Conservation (phyloP, 2,888 invertebrate species). For the Aspidiotus destructor region DNA sequence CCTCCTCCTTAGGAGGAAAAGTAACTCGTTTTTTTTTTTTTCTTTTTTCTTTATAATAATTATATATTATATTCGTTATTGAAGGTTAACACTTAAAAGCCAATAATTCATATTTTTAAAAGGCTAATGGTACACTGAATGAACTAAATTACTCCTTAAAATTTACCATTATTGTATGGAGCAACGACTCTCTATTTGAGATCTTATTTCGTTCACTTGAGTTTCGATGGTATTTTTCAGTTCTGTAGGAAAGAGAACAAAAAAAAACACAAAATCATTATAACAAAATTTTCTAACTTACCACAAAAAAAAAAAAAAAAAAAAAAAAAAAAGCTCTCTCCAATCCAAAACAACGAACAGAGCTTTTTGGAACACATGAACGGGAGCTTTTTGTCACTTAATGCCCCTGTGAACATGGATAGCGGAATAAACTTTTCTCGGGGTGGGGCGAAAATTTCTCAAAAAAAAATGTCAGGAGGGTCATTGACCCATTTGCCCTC, state of each 20-base stretch:
- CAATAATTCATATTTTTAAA: slow-evolving; percentile 19
- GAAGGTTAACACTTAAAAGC: slow-evolving; percentile 19
- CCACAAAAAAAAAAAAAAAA: no score
- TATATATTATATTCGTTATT: neutral
- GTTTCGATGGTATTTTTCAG: slow-evolving; percentile 94
- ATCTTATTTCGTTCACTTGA: slow-evolving; percentile 92
- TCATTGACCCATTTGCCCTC: no score
- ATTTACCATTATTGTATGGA: slow-evolving; percentile 70
- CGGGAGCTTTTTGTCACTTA: no score
- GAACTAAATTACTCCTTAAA: slow-evolving; percentile 24
- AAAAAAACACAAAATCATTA: slow-evolving; percentile 28
- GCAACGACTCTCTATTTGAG: slow-evolving; percentile 93
- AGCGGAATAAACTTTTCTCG: no score
- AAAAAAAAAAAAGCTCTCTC: no score
- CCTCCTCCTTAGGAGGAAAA: no score
- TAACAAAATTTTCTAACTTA: neutral
- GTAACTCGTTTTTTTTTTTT: neutral
- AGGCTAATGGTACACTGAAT: slow-evolving; percentile 21
- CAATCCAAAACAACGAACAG: no score
- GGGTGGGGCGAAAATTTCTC: no score
- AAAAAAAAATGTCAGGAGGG: no score
- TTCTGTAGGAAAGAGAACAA: slow-evolving; percentile 59
- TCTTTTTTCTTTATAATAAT: neutral
- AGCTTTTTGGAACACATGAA: no score
- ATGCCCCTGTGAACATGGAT: no score